Base-by-base conservation (phyloP, 2,888 invertebrate species). In the Meta bourneti region DNA sequence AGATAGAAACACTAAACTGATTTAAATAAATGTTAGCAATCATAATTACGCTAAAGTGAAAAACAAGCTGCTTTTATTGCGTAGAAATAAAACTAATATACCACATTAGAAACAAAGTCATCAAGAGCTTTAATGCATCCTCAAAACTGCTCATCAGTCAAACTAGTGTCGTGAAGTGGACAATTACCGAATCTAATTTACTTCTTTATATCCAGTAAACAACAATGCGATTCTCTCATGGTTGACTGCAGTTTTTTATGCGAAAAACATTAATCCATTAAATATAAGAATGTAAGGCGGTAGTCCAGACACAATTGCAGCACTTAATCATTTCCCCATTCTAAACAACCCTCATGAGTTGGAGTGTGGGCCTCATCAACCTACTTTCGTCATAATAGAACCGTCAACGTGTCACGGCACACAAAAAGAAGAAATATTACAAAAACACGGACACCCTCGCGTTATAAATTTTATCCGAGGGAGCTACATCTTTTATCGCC, bases 341-440 rank as follows among this genome's bases (percentile, higher is more conserved):
- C 9, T 8, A 11, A 34, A 7, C 34, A 6, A 54, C 20, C 79
- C 61, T 61, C 20, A 34, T 13, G 16, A 79, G 13, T 8, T 34
- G 20, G 54, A 69, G 7, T 5, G 16, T 61, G 11, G 54, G 11
- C 11, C 61, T 34, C 61, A 79, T 79, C 61, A 61, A 79, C 61
- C 61, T 19, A 79, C 61, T 34, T 79, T 69, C 34, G 34, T 34
- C 20, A 79, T 61, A 61, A 79, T 79, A 79, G 61, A 79, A 16
- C 79, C 54, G 79, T 79, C 79, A 79, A 61, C 8, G 61, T 79
- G 54, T 16, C 79, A 79, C 16, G 52, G 52, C 34, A 6, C 20
- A 20, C 61, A 79, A 9, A 79, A n/a, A 20, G 54, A 11, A 79
- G 79, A 79, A 61, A 79, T 16, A 79, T 79, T 61, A 61, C 49